Percentiles rank a stretch among this genome's conserved stretches.
These are phyloP conservation scores for Ptilodon capucinus DNA, from an alignment of 2,888 invertebrate genomes.

Conservation along the genomic window DNA sequence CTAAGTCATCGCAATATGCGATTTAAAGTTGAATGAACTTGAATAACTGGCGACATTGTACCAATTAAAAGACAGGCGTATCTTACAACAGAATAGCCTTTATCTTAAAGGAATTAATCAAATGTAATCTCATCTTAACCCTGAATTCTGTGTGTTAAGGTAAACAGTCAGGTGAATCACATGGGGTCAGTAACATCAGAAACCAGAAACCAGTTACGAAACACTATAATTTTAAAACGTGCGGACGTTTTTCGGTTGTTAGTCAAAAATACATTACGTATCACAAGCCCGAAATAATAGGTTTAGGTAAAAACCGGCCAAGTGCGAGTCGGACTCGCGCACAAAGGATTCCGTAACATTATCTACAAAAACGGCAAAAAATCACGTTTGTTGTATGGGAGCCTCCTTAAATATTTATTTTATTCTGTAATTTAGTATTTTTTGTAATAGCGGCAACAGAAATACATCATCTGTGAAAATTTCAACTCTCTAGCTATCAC, in stretches of 20 bases:
- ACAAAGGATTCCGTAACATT: no score
- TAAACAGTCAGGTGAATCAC: constrained; percentile 65
- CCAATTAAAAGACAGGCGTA: constrained; percentile 18
- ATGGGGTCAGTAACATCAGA: constrained; percentile 60
- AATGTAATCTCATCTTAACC: constrained; percentile 21
- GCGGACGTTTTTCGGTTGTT: constrained; percentile 35
- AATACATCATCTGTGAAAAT: no score
- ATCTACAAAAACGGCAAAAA: no score
- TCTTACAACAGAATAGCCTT: constrained; percentile 15
- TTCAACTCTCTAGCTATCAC: no score
- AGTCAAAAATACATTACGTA: constrained; percentile 50
- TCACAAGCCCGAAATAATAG: no score
- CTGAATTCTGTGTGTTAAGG: constrained; percentile 37
- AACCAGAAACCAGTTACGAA: constrained; percentile 67
- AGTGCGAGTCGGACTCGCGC: no score
- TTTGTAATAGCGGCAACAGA: no score
- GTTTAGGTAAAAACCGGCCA: no score
- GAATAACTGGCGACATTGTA: constrained; percentile 8
- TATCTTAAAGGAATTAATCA: constrained; percentile 43
- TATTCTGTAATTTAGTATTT: no score
- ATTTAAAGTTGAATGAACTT: constrained; percentile 25
- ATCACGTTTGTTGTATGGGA: no score
- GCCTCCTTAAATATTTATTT: no score
- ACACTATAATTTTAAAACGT: constrained; percentile 49
- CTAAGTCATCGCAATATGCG: neutral